phyloP scores from a whole-genome alignment of 2,113 vertebrate species.

The Nycticryphes semicollaris region DNA sequence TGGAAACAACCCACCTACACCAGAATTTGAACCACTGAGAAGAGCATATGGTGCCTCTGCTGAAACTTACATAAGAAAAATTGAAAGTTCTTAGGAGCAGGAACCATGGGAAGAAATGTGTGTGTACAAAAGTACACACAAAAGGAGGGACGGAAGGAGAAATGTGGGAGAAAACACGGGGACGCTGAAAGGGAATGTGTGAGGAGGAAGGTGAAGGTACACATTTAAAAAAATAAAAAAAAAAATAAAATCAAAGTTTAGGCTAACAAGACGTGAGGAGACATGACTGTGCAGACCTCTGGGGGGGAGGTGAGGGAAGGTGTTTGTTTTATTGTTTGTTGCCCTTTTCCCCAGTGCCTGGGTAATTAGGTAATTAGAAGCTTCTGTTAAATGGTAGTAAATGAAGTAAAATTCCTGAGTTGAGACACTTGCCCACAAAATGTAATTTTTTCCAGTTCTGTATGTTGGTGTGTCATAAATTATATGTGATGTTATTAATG shows the following conservation, averaged over 20 bases:
- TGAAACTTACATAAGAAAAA: not conserved
- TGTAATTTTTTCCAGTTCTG: not conserved
- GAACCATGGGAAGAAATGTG: not conserved
- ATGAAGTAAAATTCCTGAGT: not conserved
- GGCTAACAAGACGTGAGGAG: not conserved
- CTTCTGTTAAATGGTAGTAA: not conserved
- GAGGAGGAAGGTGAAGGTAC: not conserved
- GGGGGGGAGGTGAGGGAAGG: not conserved
- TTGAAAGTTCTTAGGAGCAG: not conserved
- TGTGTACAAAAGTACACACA: fast-evolving
- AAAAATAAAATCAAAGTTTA: not conserved
- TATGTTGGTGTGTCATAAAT: not conserved
- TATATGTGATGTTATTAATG: not conserved
- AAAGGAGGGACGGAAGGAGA: not conserved
- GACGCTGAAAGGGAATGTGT: not conserved
- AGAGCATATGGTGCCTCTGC: not conserved
- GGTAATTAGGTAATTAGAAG: no score
- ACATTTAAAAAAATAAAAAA: not conserved
- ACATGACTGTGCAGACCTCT: not conserved
- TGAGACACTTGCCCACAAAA: not conserved
- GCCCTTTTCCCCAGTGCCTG: not conserved
- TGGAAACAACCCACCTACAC: not conserved
- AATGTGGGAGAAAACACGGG: not conserved
- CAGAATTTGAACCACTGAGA: not conserved
- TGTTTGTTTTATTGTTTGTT: not conserved